These are phyloP conservation scores for Cinara cedri DNA, from an alignment of 2,888 invertebrate species.

Conservation along the genomic window DNA sequence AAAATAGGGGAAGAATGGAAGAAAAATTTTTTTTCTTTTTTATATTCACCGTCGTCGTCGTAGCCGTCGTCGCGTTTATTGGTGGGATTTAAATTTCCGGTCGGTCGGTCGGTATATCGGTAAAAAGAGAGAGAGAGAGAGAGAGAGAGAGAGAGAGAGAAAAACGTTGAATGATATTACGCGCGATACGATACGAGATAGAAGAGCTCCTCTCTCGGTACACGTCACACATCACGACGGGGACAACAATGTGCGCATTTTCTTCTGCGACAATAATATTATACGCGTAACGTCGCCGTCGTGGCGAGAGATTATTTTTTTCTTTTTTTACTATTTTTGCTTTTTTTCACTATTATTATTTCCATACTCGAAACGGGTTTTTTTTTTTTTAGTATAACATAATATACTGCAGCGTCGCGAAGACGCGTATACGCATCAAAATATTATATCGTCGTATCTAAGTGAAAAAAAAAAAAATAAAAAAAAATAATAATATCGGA, in stretches of 20 bases:
- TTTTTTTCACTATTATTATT: conserved; percentile 12
- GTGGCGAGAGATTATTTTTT: background rate
- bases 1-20: background rate
- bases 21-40: too few species aligned
- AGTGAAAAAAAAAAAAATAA: too few species aligned
- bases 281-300: background rate
- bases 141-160: too few species aligned
- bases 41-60: background rate
- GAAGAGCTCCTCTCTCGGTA: background rate
- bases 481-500: too few species aligned
- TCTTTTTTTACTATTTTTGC: too few species aligned
- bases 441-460: too few species aligned
- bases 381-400: too few species aligned
- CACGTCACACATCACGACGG: conserved; percentile 25
- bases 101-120: conserved; percentile 37
- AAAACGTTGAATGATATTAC: conserved; percentile 34
- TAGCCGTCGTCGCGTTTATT: conserved; percentile 8
- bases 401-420: too few species aligned
- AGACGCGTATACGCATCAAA: too few species aligned
- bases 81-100: conserved; percentile 53
- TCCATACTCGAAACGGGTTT: conserved; percentile 19
- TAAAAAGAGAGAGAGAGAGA: background rate
- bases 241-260: conserved; percentile 42
- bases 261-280: conserved; percentile 14
- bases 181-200: background rate